Base-by-base conservation (phyloP, 2,888 invertebrate genomes). In the Chromoteleia sp. region DNA sequence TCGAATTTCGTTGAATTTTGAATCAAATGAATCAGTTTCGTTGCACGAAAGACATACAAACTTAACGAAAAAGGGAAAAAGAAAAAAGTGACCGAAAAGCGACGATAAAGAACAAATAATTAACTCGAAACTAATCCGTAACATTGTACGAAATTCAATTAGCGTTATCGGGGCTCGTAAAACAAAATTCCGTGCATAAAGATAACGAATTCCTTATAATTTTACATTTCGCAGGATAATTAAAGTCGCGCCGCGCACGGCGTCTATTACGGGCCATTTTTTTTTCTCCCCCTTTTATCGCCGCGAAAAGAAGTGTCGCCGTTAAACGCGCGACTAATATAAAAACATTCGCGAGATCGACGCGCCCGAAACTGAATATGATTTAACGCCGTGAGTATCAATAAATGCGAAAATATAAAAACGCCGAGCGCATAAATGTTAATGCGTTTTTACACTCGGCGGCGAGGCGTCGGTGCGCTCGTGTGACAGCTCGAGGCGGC, bases 351-450 rank as follows among this genome's bases (percentile, higher is more conserved):
- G 36, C 33, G 45, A 36, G 36, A 39, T 50, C 50, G 25, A 48
- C 33, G 61, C 50, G 30, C 25, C 48, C 43, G 39, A 50, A 50
- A 63, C 30, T 36, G 21, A 19, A 21, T 36, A 54, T 73, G 73
- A 73, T 73, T 73, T 73, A 70, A 48, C 45, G 48, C 12, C 39
- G 25, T 36, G 59, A 56, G 54, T 70, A 70, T 61, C 68, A 65
- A 71, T 71, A 61, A 70, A 63, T 71, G 63, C 58, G 14, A 50
- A 50, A 59, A 52, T 52, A 76, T 68, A 68, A 59, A 76, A 76
- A 61, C 39, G 15, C 4, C 14, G 21, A 8, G 41, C 33, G 36
- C 54, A 76, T 68, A 76, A 76, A 76, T 76, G 50, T 76, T 76
- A 68, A 78, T 61, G 71, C 48, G 21, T 39, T 75, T 75, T 65